Evolutionary conservation across 53 echinoderm and acorn worm species (phyloP).

Genomic region (Luidia sarsii): DNA sequence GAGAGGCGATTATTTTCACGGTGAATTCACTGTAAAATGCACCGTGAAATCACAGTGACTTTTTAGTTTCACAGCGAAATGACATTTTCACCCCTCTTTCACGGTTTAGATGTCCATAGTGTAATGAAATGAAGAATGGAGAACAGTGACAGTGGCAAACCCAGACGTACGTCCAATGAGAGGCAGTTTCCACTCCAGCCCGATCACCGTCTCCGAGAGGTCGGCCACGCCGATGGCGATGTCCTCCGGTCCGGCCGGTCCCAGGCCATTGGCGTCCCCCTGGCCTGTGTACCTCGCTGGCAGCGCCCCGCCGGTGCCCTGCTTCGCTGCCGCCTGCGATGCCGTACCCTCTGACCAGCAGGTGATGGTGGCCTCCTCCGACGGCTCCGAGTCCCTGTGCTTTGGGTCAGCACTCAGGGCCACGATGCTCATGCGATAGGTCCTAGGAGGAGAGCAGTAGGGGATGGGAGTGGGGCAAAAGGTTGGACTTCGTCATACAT

Average conservation of each 20-base stretch:
- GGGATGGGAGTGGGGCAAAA: no score
- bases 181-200: conserved; percentile 57
- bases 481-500: no score
- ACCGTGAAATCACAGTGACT: no score
- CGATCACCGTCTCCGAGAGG: conserved; percentile 38
- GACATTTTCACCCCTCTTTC: no score
- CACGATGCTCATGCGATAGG: conserved; percentile 68
- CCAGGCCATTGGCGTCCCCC: conserved; percentile 1
- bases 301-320: neutral
- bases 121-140: neutral
- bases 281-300: conserved; percentile 1
- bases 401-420: conserved; percentile 68
- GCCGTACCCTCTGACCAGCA: conserved; percentile 40
- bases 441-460: no score
- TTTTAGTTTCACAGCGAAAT: no score
- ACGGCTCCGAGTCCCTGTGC: conserved; percentile 65
- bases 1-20: no score
- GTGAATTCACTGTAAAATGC: no score
- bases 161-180: conserved; percentile 41
- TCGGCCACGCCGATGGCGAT: conserved; percentile 40
- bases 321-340: neutral
- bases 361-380: conserved; percentile 55
- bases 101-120: no score
- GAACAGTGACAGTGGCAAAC: neutral
- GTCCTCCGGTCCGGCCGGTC: conserved; percentile 19